These are phyloP conservation scores for Scrobipalpa costella DNA, from an alignment of 2,888 invertebrate species.

Conservation along the genomic window DNA sequence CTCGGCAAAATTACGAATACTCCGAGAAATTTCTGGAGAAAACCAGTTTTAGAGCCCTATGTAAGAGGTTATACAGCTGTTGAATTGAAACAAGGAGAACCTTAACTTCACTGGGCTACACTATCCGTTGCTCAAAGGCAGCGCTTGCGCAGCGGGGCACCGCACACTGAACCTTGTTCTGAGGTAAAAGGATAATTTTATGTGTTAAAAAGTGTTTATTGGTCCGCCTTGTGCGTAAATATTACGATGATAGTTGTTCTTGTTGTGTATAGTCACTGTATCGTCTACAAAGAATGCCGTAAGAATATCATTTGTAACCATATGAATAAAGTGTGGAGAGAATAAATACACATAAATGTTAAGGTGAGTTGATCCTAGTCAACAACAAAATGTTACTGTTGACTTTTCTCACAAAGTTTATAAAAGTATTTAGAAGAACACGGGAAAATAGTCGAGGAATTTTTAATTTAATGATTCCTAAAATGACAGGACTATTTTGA, in stretches of 20 bases:
- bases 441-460: no score
- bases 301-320: neutral
- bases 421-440: no score
- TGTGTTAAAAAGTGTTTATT: constrained; percentile 21
- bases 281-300: neutral
- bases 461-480: no score
- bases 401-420: no score
- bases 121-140: constrained; percentile 13
- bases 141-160: constrained; percentile 14
- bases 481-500: no score
- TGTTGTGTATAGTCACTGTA: neutral
- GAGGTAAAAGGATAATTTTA: constrained; percentile 12
- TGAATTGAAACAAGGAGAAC: no score
- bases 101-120: neutral
- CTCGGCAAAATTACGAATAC: no score
- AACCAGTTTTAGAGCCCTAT: no score
- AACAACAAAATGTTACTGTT: neutral
- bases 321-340: constrained; percentile 5
- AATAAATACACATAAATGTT: constrained; percentile 2
- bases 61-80: no score
- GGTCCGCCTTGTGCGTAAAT: constrained; percentile 2
- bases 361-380: neutral
- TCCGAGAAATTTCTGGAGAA: no score
- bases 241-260: constrained; percentile 7
- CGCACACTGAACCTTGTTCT: constrained; percentile 15